Base-by-base conservation (phyloP, 2,888 invertebrate species). In the Empis livida region DNA sequence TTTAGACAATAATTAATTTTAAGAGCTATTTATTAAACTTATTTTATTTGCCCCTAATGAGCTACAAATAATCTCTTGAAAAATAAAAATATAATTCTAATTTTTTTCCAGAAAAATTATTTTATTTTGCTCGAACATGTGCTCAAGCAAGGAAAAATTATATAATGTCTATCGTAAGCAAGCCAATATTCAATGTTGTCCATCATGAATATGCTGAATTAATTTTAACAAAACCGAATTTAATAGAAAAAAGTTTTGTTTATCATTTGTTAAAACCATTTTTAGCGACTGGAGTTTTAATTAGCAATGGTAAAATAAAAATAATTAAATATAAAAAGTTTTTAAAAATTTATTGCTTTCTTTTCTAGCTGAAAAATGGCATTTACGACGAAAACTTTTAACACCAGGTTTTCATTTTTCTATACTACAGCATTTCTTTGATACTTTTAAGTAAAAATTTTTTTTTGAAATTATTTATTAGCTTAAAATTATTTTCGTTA, bases 351-450 rank as follows among this genome's bases (percentile, higher is more conserved):
- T 47, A 38, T 20, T 31, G 43, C n/a, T n/a, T n/a, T n/a, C n/a
- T 47, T 56, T 45, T 51, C 37, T 50, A 61, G 70, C 64, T 48
- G 53, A 59, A 15, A 79, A 78, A 62, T 80, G 80, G 80, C 74
- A 74, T 39, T 57, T 64, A 1, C 68, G 80, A 14, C 64, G 80
- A 44, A 79, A 77, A 60, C 71, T 78, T 49, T 58, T 81, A n/a
- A 80, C 80, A 0, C 77, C 79, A 1, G 75, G 80, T 0, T 80
- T 80, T 56, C 80, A 80, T 57, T 80, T 79, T 50, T 79, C 76
- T 54, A 73, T 80, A 43, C 59, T 80, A 10, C 69, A 73, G 42
- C 59, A 65, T 39, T 73, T 72, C 50, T 49, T 60, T 13, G 60
- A 61, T 43, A 55, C 61, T 43, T 67, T 67, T 44, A 65, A 64